Evolutionary conservation across 2,113 vertebrate genomes (phyloP).

Genomic region (sheep (Ovis aries)): DNA sequence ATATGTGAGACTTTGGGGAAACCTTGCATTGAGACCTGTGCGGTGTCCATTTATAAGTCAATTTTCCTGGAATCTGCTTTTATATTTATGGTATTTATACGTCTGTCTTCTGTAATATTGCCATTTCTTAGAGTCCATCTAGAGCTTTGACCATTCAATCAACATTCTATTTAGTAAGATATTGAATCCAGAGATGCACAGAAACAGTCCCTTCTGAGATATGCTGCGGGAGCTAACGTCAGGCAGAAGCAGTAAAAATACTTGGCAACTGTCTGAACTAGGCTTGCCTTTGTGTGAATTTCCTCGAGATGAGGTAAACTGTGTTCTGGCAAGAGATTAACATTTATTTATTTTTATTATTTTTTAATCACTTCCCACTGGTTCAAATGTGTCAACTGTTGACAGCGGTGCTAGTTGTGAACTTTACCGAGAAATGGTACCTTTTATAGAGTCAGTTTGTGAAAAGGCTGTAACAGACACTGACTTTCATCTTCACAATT

Average conservation of each 20-base stretch:
- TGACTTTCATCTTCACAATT: background rate
- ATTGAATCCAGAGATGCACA: background rate
- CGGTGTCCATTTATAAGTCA: background rate
- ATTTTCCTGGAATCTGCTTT: conserved; percentile 30
- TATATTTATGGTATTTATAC: background rate
- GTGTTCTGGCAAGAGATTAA: background rate
- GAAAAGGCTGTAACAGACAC: background rate
- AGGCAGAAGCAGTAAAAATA: conserved; percentile 31
- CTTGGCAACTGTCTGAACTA: background rate
- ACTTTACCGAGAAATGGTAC: background rate
- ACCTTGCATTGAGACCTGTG: background rate
- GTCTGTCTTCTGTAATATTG: background rate
- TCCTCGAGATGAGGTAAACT: conserved; percentile 29
- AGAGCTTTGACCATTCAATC: background rate
- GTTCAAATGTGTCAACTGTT: background rate
- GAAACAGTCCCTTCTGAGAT: background rate
- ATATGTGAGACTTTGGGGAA: background rate
- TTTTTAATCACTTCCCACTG: background rate
- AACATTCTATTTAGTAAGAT: conserved; percentile 31
- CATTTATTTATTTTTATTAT: background rate
- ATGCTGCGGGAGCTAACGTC: background rate
- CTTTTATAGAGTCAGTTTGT: background rate
- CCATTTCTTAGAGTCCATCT: background rate
- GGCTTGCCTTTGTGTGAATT: background rate
- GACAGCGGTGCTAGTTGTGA: background rate